These are phyloP conservation scores for Apistogramma diplotaenia DNA, from an alignment of 2,113 vertebrate genomes.

Conservation along the genomic window DNA sequence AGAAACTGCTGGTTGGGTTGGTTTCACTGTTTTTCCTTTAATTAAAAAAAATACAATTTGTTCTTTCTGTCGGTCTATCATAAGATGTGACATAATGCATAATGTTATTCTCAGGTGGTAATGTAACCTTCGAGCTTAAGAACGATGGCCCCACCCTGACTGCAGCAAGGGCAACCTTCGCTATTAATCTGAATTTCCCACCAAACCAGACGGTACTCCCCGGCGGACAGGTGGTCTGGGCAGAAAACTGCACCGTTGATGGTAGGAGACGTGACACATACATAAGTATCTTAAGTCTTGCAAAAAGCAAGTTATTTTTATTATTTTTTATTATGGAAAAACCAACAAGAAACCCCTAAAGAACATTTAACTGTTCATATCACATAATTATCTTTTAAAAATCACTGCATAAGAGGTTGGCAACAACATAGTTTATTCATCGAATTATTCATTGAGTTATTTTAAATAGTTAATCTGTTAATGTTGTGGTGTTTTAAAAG, in stretches of 20 bases:
- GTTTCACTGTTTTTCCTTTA: neutral
- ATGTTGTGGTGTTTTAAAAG: neutral
- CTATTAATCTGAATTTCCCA: slow-evolving; percentile 83
- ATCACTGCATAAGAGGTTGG: neutral
- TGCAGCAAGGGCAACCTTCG: slow-evolving; percentile 86
- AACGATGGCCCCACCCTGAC: slow-evolving; percentile 87
- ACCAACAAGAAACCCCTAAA: neutral
- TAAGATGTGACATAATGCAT: neutral
- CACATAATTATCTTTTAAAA: neutral
- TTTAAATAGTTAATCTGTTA: no score
- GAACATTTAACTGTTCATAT: neutral
- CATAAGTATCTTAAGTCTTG: neutral
- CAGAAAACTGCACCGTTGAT: slow-evolving; percentile 80
- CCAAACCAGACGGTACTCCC: slow-evolving; percentile 80
- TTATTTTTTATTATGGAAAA: neutral
- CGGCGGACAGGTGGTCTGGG: slow-evolving; percentile 86
- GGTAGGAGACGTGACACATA: slow-evolving; percentile 74
- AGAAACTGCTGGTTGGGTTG: slow-evolving; percentile 80
- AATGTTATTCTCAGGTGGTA: slow-evolving; percentile 77
- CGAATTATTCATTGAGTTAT: no score
- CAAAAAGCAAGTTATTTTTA: neutral
- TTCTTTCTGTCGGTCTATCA: neutral
- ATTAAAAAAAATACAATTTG: neutral
- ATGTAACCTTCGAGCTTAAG: slow-evolving; percentile 82
- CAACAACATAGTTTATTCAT: neutral